phyloP scores from a whole-genome alignment of 2,888 invertebrate species.

The Leptinotarsa haldemani region DNA sequence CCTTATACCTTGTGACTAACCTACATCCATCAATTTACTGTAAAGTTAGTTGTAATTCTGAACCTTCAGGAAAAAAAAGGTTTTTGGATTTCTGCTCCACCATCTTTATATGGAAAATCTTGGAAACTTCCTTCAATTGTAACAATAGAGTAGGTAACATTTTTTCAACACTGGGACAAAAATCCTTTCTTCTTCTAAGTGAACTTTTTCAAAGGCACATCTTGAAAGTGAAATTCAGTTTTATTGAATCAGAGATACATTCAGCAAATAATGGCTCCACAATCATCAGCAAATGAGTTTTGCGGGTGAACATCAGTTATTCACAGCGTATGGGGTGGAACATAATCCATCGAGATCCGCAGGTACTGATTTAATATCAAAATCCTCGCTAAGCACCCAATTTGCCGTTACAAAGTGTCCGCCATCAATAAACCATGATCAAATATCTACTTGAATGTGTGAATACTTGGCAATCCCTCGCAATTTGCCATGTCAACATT shows the following conservation, averaged over 20 bases:
- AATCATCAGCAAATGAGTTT: neutral
- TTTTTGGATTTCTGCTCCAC: no score
- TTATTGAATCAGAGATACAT: neutral
- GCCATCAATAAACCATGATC: slow-evolving; percentile 45
- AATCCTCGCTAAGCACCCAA: slow-evolving; percentile 37
- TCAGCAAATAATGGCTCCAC: neutral
- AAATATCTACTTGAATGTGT: slow-evolving; percentile 39
- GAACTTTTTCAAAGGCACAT: no score
- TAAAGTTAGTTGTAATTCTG: no score
- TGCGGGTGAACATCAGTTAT: slow-evolving; percentile 9
- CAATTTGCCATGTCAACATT: slow-evolving; percentile 45
- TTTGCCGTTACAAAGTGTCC: slow-evolving; percentile 38
- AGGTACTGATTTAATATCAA: slow-evolving; percentile 35
- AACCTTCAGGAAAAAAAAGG: no score
- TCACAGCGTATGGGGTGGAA: slow-evolving; percentile 6
- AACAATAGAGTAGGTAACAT: no score
- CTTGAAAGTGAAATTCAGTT: neutral
- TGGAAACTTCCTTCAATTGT: no score
- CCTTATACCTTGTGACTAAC: no score
- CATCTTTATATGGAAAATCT: no score
- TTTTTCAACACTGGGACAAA: no score
- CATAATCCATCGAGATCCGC: slow-evolving; percentile 27
- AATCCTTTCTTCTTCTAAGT: no score
- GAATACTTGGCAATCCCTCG: slow-evolving; percentile 41
- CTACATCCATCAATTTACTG: no score